Base-by-base conservation (phyloP, 2,888 invertebrate genomes). In the Latheticus oryzae region DNA sequence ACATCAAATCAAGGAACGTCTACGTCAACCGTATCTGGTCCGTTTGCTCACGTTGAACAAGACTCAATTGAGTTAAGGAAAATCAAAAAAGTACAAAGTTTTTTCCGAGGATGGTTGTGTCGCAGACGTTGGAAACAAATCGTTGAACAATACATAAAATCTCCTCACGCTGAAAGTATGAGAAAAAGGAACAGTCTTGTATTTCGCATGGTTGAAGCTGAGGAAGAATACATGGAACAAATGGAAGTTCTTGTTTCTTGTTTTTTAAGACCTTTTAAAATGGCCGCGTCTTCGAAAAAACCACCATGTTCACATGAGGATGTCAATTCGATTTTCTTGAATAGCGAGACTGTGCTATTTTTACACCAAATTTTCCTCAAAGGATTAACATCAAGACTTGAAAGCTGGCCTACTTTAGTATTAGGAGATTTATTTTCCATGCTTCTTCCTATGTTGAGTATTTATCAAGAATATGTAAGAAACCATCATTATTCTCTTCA, bases 401-500 rank as follows among this genome's bases (percentile, higher is more conserved):
- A 95, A 77, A 92, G 89, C 59, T 95, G 95, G 95, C 95, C 95
- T 30, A 95, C 95, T 3, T 83, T 95, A 62, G 94, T 95, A 61
- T 82, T 95, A 79, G 94, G 94, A 75, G 95, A 95, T 80, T 83
- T 95, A 74, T 95, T 95, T 82, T 93, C 95, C 79, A 95, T 95
- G 93, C 83, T 95, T 70, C 84, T 95, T 63, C 95, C 95, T 43
- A 95, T 95, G 95, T 81, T 95, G 79, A 91, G 91, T 69, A 95
- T 95, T 75, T 95, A 95, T 81, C 95, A 95, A 81, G 95, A 95
- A 82, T 95, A 95, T 78, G 95, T 95, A 42, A 81, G 95, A 57
- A 95, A 95, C 79, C 95, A 95, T 77, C 95, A 95, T 80, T 95
- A 93, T 82, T 93, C 93, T 63, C 85, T 95, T 50, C 95, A 95